A percentile compares a stretch with the other conserved stretches of the same genome.
Conservation (phyloP, 2,113 vertebrate species). For the Pterophyllum scalare region DNA sequence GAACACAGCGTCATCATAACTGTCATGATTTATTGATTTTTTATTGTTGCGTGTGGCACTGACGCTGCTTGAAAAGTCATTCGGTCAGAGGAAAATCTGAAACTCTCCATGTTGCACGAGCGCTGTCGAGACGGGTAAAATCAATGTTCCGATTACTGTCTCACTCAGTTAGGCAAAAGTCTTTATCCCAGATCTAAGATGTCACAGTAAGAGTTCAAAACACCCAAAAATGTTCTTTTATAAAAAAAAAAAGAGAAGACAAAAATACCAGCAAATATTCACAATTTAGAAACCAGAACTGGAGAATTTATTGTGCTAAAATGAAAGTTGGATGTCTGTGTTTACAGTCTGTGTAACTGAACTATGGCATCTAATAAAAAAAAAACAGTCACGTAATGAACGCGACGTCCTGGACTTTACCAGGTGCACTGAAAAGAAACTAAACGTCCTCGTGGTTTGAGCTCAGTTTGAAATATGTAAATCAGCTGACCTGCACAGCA, state of each 20-base stretch:
- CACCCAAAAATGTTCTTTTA: background rate
- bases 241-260: background rate
- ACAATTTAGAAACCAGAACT: background rate
- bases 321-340: background rate
- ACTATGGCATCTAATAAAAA: background rate
- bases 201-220: background rate
- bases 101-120: background rate
- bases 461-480: background rate
- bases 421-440: too few relatives aligned
- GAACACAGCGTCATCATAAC: fast-evolving
- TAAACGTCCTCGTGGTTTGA: background rate
- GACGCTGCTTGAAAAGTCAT: background rate
- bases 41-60: background rate
- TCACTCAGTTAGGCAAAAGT: background rate
- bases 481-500: background rate
- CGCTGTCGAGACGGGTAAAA: background rate
- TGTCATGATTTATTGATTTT: background rate
- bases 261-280: background rate
- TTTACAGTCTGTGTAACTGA: too few relatives aligned
- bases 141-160: background rate
- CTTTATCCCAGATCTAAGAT: fast-evolving
- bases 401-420: background rate
- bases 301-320: background rate
- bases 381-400: background rate
- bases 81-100: background rate